Conservation (phyloP, 2,113 vertebrate species). For the Butorides virescens region DNA sequence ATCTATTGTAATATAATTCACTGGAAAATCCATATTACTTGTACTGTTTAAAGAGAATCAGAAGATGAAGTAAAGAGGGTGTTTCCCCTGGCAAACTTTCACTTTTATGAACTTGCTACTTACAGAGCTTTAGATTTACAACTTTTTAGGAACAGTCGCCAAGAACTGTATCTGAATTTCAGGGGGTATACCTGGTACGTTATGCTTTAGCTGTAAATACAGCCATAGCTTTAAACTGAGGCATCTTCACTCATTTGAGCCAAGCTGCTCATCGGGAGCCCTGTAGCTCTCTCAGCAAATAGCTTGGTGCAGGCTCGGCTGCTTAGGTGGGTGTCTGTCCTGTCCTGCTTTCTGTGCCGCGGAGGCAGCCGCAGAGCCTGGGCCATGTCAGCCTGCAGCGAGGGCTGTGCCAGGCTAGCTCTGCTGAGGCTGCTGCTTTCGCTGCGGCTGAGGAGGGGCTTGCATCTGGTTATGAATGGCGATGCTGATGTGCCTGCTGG, state of each 20-base stretch:
- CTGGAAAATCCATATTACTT: neutral
- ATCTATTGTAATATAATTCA: neutral
- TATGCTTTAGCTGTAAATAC: neutral
- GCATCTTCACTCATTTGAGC: neutral
- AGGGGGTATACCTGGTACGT: neutral
- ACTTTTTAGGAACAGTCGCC: neutral
- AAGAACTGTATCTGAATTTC: neutral
- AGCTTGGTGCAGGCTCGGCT: neutral
- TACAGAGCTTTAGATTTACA: neutral
- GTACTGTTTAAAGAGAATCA: neutral
- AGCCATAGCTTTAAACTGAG: neutral
- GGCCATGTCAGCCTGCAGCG: fast-evolving
- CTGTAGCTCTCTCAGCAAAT: fast-evolving
- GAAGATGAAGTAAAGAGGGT: neutral
- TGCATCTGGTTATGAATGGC: neutral
- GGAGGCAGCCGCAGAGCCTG: neutral
- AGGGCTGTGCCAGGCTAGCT: neutral
- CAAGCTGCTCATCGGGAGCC: neutral
- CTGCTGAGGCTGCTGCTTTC: neutral
- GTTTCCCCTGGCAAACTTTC: neutral
- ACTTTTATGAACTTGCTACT: neutral
- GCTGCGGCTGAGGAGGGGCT: neutral
- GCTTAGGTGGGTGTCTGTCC: neutral
- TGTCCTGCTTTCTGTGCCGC: neutral
- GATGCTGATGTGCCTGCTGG: neutral